Conservation (phyloP, 2,113 vertebrate species). For the Albula goreensis region DNA sequence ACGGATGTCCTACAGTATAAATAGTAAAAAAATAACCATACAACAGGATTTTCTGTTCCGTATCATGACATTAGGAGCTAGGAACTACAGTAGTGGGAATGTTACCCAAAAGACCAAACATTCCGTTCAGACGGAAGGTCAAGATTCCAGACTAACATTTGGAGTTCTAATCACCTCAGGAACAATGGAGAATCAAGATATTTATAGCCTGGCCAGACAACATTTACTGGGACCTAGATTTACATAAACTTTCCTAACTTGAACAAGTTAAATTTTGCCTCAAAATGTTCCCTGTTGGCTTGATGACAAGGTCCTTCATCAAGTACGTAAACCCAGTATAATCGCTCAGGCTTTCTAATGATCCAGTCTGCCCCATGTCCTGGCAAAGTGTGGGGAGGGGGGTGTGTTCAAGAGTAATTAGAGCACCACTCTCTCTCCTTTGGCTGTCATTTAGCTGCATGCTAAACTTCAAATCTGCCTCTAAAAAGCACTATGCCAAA, state of each 20-base stretch:
- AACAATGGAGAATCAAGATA: slow-evolving; percentile 35
- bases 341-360: slow-evolving; percentile 14
- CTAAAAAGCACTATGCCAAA: background rate
- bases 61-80: slow-evolving; percentile 24
- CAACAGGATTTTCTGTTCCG: background rate
- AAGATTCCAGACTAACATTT: background rate
- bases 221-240: background rate
- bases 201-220: slow-evolving; percentile 25
- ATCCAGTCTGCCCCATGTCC: slow-evolving; percentile 3
- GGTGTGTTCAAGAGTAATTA: slow-evolving; percentile 21
- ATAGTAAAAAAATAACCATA: background rate
- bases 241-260: background rate
- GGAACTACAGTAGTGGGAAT: background rate
- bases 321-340: background rate
- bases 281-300: background rate
- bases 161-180: slow-evolving; percentile 25
- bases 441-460: background rate
- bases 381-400: background rate
- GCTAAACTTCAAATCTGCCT: background rate
- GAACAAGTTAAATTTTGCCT: background rate
- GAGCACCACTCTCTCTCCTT: background rate
- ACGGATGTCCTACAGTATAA: background rate
- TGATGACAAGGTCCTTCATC: background rate
- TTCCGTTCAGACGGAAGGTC: slow-evolving; percentile 19
- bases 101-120: slow-evolving; percentile 41